Percentiles rank a stretch among this genome's conserved stretches.
These are phyloP conservation scores for Carassius gibelio DNA, from an alignment of 2,113 vertebrate genomes.

Conservation along the genomic window DNA sequence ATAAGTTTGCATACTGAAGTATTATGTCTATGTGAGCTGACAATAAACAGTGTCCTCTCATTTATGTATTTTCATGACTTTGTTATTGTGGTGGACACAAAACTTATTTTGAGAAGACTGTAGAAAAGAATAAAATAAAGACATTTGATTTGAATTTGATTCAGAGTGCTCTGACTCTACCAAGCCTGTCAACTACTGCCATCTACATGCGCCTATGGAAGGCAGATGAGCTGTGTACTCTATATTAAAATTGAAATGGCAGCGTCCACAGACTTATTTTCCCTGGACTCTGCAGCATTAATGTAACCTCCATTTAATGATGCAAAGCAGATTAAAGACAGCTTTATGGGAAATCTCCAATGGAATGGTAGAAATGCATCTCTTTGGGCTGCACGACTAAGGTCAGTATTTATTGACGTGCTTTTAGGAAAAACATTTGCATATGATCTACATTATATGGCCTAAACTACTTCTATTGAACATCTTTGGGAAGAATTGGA, in stretches of 20 bases:
- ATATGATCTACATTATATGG: too few relatives aligned
- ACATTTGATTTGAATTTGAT: conserved; percentile 2
- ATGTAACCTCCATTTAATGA: conserved; percentile 49
- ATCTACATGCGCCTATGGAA: conserved; percentile 11
- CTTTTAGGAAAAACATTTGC: neutral
- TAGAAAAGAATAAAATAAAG: too few relatives aligned
- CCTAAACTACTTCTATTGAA: neutral
- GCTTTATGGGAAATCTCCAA: conserved; percentile 37
- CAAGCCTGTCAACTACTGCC: conserved; percentile 19
- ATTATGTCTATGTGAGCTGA: neutral
- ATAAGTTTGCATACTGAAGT: neutral
- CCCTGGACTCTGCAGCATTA: conserved; percentile 52
- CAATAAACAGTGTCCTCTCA: neutral
- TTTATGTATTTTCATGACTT: neutral
- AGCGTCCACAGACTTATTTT: conserved; percentile 39
- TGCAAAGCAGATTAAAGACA: conserved; percentile 62
- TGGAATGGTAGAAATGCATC: neutral
- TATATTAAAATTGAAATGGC: conserved; percentile 58
- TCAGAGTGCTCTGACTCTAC: conserved; percentile 10
- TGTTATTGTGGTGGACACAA: neutral
- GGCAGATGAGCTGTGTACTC: conserved; percentile 46
- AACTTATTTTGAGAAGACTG: neutral
- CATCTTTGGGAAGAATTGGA: neutral
- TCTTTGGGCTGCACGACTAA: neutral
- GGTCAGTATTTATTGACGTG: neutral